Evolutionary conservation across 2,888 invertebrate genomes (phyloP).

Genomic region (Melieria crassipennis): DNA sequence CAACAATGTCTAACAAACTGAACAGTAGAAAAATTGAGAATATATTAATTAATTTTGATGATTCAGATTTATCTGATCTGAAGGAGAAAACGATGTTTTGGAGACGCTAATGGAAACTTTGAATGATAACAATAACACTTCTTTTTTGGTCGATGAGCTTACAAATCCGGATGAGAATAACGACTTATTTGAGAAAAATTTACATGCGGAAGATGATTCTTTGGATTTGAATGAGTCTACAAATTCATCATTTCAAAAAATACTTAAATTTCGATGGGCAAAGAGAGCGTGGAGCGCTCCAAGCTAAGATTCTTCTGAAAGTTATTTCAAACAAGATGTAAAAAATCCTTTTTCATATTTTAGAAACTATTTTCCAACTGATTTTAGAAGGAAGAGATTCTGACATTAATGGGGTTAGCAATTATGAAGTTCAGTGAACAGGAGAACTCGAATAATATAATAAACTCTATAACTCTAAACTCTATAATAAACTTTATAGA

Average conservation of each 20-base stretch:
- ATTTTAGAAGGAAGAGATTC: too few species aligned
- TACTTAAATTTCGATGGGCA: background rate
- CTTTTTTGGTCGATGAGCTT: constrained; percentile 9
- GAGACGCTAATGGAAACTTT: constrained; percentile 1
- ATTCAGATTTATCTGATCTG: constrained; percentile 16
- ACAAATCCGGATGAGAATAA: background rate
- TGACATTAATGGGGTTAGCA: too few species aligned
- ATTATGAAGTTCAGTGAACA: too few species aligned
- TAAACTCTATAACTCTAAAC: too few species aligned
- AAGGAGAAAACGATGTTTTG: constrained; percentile 21
- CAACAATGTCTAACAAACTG: too few species aligned
- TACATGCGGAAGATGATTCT: constrained; percentile 5
- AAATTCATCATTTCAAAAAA: constrained; percentile 6
- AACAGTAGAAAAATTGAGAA: background rate
- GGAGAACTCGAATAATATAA: too few species aligned
- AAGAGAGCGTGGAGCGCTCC: background rate
- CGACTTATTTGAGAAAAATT: constrained; percentile 25
- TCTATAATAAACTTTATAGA: too few species aligned
- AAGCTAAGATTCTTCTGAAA: background rate
- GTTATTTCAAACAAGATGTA: background rate
- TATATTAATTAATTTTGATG: constrained; percentile 12
- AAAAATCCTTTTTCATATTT: background rate
- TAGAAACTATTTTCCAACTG: background rate
- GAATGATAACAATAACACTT: constrained; percentile 6
- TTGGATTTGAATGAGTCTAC: constrained; percentile 9